A percentile compares a stretch with the other conserved stretches of the same genome.
Evolutionary conservation across 1,140 invertebrate species (phyloP).

Genomic region (Aphidius gifuensis): DNA sequence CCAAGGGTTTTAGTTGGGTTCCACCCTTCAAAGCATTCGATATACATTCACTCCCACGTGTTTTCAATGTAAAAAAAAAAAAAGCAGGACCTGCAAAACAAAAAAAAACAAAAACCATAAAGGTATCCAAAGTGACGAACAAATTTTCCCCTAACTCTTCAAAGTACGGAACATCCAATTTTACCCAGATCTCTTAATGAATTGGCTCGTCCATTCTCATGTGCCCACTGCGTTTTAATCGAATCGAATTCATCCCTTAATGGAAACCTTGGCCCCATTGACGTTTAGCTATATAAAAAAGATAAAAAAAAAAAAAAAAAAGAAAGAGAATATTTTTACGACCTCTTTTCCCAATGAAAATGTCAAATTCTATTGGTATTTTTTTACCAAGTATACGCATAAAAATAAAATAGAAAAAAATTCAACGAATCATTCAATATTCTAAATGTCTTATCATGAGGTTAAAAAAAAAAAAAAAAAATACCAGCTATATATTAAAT

Average conservation of each 20-base stretch:
- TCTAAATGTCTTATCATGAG: no score
- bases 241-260: background rate
- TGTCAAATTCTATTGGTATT: no score
- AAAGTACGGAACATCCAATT: conserved; percentile 4
- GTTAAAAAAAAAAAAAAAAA: background rate
- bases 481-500: background rate
- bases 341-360: no score
- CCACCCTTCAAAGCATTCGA: conserved; percentile 7
- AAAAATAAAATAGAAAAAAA: no score
- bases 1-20: conserved; percentile 1
- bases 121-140: background rate
- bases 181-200: conserved; percentile 1
- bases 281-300: background rate
- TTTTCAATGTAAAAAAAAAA: conserved; percentile 11
- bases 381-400: no score
- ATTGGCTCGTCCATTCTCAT: conserved; percentile 7
- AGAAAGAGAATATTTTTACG: no score
- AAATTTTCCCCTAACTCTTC: conserved; percentile 4
- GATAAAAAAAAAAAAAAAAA: background rate
- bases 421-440: no score
- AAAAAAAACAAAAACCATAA: background rate
- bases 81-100: background rate
- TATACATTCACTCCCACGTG: conserved; percentile 18
- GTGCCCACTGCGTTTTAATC: background rate
- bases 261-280: background rate